Base-by-base conservation (phyloP, 2,113 vertebrate species). In the Megaleporinus macrocephalus region DNA sequence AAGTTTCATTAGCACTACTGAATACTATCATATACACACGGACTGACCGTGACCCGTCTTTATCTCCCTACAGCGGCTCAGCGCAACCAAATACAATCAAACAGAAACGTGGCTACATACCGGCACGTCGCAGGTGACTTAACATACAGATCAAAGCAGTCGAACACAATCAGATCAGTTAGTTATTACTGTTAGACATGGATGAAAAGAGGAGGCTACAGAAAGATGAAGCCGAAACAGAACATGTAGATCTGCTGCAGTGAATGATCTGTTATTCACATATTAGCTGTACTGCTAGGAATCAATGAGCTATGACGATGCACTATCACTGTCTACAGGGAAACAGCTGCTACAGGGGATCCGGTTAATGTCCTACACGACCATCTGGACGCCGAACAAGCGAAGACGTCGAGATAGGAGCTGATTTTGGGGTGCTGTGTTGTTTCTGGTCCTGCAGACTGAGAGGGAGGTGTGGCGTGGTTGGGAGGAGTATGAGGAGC, bases 141-240 rank as follows among this genome's bases (percentile, higher is more conserved):
- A 44, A 49, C 24, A 41, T 26, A 51, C 49, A 51, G 5, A 16
- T 51, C 49, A 63, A 29, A 81, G 18, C 15, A 47, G 49, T 15
- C 47, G 70, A 75, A 80, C 18, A 51, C 49, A 51, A 44, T 49
- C 55, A 76, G 36, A 27, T 73, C 33, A 30, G 73, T 84, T 84
- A 85, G 33, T 49, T 82, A 66, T 76, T 29, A n/a, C 27, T 49
- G 76, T 82, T 85, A 85, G 71, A 71, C 26, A 62, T 62, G 53
- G 69, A 55, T 22, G 9, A 13, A 36, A 20, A 61, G 26, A 44
- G 41, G 57, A 55, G n/a, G 24, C 72, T 81, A 81, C 24, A 18
- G 51, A 30, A 59, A 69, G 73, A 69, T 82, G 62, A 76, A 59
- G 30, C 20, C 36, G 68, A 82, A 27, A 29, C 51, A 49, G n/a